A percentile compares a stretch with the other conserved stretches of the same genome.
phyloP scores from a whole-genome alignment of 2,113 vertebrate genomes.

The Tetrax tetrax region DNA sequence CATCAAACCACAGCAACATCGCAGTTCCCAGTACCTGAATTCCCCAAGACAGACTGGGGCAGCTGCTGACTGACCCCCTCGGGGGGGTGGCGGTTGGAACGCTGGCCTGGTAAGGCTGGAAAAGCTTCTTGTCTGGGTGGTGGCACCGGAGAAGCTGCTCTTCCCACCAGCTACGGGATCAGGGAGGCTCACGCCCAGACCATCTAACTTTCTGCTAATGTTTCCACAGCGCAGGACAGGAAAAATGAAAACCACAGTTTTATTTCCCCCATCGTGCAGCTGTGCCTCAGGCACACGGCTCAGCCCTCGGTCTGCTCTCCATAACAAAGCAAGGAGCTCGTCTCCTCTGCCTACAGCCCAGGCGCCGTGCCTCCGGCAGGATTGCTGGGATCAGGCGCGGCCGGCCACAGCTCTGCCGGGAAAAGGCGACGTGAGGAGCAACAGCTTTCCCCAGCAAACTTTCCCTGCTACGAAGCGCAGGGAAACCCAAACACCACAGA shows the following conservation, averaged over 20 bases:
- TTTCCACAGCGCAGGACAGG: rapidly evolving
- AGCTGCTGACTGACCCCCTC: background rate
- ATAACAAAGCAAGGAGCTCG: rapidly evolving
- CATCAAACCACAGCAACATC: rapidly evolving
- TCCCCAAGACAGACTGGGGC: background rate
- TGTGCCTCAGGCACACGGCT: background rate
- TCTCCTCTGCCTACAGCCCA: background rate
- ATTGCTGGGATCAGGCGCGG: background rate
- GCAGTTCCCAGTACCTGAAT: background rate
- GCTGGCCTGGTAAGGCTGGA: background rate
- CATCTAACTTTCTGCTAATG: background rate
- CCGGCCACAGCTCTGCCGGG: too few species aligned
- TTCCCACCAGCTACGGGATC: background rate
- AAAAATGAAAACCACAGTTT: background rate
- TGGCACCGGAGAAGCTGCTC: background rate
- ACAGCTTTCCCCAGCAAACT: background rate
- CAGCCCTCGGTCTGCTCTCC: background rate
- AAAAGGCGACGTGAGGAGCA: background rate
- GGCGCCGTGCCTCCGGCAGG: background rate
- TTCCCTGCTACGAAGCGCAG: background rate
- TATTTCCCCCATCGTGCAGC: background rate
- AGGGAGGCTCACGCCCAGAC: rapidly evolving
- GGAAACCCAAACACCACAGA: background rate
- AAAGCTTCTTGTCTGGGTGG: background rate
- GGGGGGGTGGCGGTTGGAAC: rapidly evolving